phyloP scores from a whole-genome alignment of 2,797 vertebrate genomes.

The Gymnopithys bicolor region DNA sequence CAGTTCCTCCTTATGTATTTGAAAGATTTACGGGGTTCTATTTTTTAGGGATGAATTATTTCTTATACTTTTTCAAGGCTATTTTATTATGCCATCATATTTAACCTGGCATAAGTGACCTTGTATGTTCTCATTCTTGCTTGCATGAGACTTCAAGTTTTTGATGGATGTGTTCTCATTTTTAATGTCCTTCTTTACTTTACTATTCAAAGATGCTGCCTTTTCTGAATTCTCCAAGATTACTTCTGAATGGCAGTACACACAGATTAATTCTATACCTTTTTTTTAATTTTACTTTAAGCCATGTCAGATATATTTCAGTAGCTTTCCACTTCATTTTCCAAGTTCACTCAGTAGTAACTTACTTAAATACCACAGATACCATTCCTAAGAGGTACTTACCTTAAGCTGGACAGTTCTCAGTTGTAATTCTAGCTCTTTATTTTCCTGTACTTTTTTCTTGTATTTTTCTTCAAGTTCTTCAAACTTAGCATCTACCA shows the following conservation, averaged over 20 bases:
- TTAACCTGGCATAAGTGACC: not conserved
- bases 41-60: not conserved
- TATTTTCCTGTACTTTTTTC: slow-evolving; percentile 89
- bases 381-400: slow-evolving; percentile 29
- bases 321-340: not conserved
- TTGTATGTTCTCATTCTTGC: not conserved
- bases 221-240: not conserved
- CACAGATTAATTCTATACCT: not conserved
- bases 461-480: slow-evolving; percentile 89
- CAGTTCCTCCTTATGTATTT: not conserved
- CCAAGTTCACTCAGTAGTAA: not conserved
- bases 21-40: not conserved
- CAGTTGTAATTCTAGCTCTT: slow-evolving; percentile 85
- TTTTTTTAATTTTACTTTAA: not conserved
- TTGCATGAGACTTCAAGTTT: not conserved
- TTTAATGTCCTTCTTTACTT: not conserved
- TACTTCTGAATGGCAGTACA: not conserved
- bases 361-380: not conserved
- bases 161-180: not conserved
- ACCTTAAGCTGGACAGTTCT: slow-evolving; percentile 86
- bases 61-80: not conserved
- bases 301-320: not conserved
- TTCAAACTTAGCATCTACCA: slow-evolving; percentile 83
- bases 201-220: not conserved
- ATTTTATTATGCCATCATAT: not conserved